These are phyloP conservation scores for Onychomys torridus DNA, from an alignment of 2,797 vertebrate species.

Conservation along the genomic window DNA sequence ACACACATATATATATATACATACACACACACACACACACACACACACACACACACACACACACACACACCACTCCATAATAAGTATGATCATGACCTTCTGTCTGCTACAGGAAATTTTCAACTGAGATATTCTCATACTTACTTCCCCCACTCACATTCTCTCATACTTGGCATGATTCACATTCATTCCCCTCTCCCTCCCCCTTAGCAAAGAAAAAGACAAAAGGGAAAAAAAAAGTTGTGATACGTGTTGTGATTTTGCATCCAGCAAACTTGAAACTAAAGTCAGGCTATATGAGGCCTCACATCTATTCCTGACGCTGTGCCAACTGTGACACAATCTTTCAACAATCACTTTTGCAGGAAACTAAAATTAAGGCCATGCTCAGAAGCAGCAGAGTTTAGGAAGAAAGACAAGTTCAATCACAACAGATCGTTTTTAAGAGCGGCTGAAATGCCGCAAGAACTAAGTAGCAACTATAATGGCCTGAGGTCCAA, in stretches of 20 bases:
- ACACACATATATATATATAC: background rate
- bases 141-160: background rate
- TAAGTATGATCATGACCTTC: background rate
- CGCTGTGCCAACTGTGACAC: background rate
- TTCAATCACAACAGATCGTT: background rate
- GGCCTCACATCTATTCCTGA: background rate
- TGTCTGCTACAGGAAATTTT: background rate
- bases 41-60: too few relatives aligned
- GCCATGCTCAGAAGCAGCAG: background rate
- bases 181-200: background rate
- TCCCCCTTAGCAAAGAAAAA: background rate
- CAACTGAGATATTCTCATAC: background rate
- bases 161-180: background rate
- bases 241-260: background rate
- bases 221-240: background rate
- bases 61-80: background rate
- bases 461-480: background rate
- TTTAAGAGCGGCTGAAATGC: background rate
- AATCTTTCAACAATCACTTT: background rate
- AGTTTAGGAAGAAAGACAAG: conserved; percentile 26
- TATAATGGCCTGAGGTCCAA: too few relatives aligned
- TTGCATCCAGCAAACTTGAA: background rate
- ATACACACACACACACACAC: too few relatives aligned
- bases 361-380: conserved; percentile 52
- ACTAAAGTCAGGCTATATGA: background rate